Base-by-base conservation (phyloP, 2,113 vertebrate genomes). In the Brevimyrus niger region DNA sequence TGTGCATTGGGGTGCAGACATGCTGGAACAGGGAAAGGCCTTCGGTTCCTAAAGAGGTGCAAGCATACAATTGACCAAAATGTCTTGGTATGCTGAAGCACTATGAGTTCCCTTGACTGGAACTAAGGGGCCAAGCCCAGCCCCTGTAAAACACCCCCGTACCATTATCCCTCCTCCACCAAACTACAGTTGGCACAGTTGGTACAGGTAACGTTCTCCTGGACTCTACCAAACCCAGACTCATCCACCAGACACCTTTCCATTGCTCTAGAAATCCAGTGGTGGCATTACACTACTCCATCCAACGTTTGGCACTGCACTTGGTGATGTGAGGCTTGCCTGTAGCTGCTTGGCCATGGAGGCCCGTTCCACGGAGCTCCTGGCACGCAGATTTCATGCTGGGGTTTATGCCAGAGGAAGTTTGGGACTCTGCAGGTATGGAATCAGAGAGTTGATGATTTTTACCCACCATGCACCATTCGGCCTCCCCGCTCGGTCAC, bases 401-500 rank as follows among this genome's bases (percentile, higher is more conserved):
- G 61, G n/a, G 61, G n/a, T 69, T 31, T 4, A 69, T 69, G 61
- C n/a, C 61, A 69, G 61, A 69, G 61, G n/a, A 27, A 27, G 58
- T n/a, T 61, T n/a, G 58, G 58, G 31, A 10, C 58, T 69, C 61
- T 69, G 61, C n/a, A 65, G 61, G 9, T 65, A 11, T 65, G 27
- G 58, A 27, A n/a, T 27, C 2, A 4, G 58, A 61, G 23, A 27
- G n/a, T 27, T 65, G 61, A 27, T 27, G 8, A 1, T 3, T 65
- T 27, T 65, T 31, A 13, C 3, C 2, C 23, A 10, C n/a, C 4
- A 27, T 31, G 9, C n/a, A 1, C 61, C 10, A 11, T 10, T 31
- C 9, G 23, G 1, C 23, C 0, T 4, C n/a, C 0, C 9, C 0
- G 10, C 9, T 11, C n/a, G 3, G n/a, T 65, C 11, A 1, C 10